Percentiles rank a stretch among this genome's conserved stretches.
These are phyloP conservation scores for Sylvilagus floridanus DNA, from an alignment of 2,797 vertebrate species.

Conservation along the genomic window DNA sequence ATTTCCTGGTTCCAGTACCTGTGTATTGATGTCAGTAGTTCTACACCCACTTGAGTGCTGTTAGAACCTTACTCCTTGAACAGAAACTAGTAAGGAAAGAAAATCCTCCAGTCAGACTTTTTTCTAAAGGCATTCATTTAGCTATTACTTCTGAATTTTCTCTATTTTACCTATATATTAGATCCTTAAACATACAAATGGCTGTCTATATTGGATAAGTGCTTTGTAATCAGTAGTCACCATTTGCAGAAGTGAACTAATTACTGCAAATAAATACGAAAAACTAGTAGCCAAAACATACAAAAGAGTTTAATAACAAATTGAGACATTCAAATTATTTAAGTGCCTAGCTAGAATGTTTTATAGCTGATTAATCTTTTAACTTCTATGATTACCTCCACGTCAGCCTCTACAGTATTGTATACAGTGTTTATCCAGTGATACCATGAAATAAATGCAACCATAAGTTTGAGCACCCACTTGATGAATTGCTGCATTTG, in stretches of 20 bases:
- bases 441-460: slow-evolving; percentile 61
- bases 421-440: slow-evolving; percentile 48
- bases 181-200: slow-evolving; percentile 48
- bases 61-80: slow-evolving; percentile 41
- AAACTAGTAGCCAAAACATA: slow-evolving; percentile 61
- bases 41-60: not conserved
- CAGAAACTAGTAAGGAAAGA: slow-evolving; percentile 61
- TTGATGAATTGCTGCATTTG: slow-evolving; percentile 75
- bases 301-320: slow-evolving; percentile 56
- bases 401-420: slow-evolving; percentile 31
- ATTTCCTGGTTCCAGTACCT: slow-evolving; percentile 5
- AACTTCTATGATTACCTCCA: slow-evolving; percentile 8
- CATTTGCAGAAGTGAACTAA: slow-evolving; percentile 67
- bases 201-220: slow-evolving; percentile 31
- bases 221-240: slow-evolving; percentile 55
- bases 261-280: slow-evolving; percentile 44
- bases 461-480: slow-evolving; percentile 58
- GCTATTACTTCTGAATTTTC: slow-evolving; percentile 49
- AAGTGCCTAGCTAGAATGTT: slow-evolving; percentile 55
- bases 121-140: slow-evolving; percentile 44
- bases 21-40: slow-evolving; percentile 35
- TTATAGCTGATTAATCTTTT: slow-evolving; percentile 67
- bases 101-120: slow-evolving; percentile 39
- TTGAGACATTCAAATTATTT: slow-evolving; percentile 62
- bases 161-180: slow-evolving; percentile 52